Base-by-base conservation (phyloP, 2,888 invertebrate genomes). In the Sicus ferrugineus region DNA sequence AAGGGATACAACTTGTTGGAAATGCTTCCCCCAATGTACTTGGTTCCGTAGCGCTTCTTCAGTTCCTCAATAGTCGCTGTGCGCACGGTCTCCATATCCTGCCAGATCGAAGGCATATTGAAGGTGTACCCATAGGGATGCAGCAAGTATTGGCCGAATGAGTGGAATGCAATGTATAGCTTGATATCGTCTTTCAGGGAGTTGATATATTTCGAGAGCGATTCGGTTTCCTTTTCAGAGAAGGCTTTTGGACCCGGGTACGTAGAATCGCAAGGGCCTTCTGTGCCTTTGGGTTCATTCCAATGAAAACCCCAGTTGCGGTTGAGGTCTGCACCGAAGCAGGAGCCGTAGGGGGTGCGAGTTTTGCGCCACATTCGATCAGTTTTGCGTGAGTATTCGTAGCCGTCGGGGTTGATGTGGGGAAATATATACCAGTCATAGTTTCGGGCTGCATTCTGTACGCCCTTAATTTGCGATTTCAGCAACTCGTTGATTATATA, bases 351-450 rank as follows among this genome's bases (percentile, higher is more conserved):
- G 0, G 85, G 87, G 62, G 86, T 84, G 59, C 91, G 86, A 5
- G 90, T 91, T 77, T 91, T 91, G 23, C 89, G 81, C 92, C 92
- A 92, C 69, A 89, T 74, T 56, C 91, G 88, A 56, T 88, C 90
- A 19, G 80, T 83, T 3, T 88, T 87, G 77, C 92, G 91, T 0
- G 91, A 88, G 80, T 89, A 91, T 38, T 88, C 89, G 76, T 89
- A 92, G 2, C 94, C 94, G 84, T 94, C 94, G 14, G 93, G 93
- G 81, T 94, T 94, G 26, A 90, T 83, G 19, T 90, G 85, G 0
- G 94, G 93, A 72, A 93, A 87, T 69, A 94, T 87, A 79, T 92
- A 91, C 91, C 92, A 94, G 74, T 91, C 91, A 76, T 88, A 88
- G n/a, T n/a, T n/a, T n/a, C n/a, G n/a, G n/a, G n/a, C n/a, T n/a